phyloP scores from a whole-genome alignment of 2,797 vertebrate genomes.

The Lemur catta region DNA sequence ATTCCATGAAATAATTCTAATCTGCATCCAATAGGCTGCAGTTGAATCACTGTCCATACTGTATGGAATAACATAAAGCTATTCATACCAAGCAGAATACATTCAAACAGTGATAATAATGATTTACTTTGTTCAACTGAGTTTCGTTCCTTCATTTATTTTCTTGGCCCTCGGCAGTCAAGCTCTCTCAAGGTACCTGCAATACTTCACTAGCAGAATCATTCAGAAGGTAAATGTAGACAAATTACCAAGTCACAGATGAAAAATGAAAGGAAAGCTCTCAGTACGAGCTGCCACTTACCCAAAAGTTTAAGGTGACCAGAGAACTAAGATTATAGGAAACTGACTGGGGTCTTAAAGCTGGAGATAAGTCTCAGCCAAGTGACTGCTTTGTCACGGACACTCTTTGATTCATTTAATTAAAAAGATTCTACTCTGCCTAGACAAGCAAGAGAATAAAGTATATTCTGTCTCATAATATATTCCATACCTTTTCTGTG shows the following conservation, averaged over 20 bases:
- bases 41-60: not conserved
- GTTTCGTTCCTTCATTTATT: not conserved
- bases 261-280: not conserved
- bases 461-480: not conserved
- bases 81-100: not conserved
- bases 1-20: not conserved
- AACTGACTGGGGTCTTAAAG: not conserved
- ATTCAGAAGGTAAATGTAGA: not conserved
- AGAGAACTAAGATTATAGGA: not conserved
- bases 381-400: not conserved
- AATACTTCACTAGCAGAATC: not conserved
- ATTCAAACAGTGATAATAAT: not conserved
- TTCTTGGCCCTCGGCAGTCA: not conserved
- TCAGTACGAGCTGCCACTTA: not conserved
- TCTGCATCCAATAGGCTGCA: not conserved
- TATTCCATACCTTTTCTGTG: not conserved
- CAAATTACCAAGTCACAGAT: not conserved
- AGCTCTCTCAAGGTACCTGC: not conserved
- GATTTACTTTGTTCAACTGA: not conserved
- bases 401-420: not conserved
- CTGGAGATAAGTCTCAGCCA: not conserved
- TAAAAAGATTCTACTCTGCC: not conserved
- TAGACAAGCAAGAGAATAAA: not conserved
- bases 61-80: not conserved
- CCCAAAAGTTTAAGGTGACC: not conserved